phyloP scores from a whole-genome alignment of 2,888 invertebrate genomes.

The Sphecodes monilicornis region DNA sequence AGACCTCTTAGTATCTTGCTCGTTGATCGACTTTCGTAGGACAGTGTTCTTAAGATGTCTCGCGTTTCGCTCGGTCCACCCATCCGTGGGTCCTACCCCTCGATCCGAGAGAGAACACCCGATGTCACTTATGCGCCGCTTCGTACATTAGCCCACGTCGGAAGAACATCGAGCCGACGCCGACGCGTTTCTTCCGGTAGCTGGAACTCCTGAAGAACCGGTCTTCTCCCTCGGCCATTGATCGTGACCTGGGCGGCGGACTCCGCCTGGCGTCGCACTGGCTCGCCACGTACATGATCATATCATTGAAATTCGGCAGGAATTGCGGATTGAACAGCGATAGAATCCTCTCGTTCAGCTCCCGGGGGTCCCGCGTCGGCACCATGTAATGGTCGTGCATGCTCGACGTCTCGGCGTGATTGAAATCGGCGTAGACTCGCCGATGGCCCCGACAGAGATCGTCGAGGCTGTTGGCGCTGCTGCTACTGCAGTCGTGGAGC shows the following conservation, averaged over 20 bases:
- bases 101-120: conserved; percentile 34
- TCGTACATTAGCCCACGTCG: conserved; percentile 66
- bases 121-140: conserved; percentile 61
- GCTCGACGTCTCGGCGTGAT: conserved; percentile 29
- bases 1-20: background rate
- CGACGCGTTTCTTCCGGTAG: conserved; percentile 63
- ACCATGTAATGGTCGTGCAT: conserved; percentile 75
- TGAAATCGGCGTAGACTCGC: conserved; percentile 30
- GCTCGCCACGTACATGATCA: conserved; percentile 77
- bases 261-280: conserved; percentile 68
- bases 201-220: conserved; percentile 66
- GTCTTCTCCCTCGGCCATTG: conserved; percentile 62
- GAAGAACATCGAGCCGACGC: conserved; percentile 68
- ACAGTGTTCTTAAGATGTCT: background rate
- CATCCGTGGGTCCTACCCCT: conserved; percentile 25
- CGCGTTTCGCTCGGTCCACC: conserved; percentile 27
- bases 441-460: conserved; percentile 55
- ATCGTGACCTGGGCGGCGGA: conserved; percentile 66
- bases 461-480: conserved; percentile 69
- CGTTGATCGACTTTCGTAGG: background rate
- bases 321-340: conserved; percentile 82
- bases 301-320: conserved; percentile 81
- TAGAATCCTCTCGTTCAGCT: conserved; percentile 74
- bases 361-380: conserved; percentile 70
- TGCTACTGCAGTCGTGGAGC: conserved; percentile 58